These are phyloP conservation scores for Scolopax mira DNA, from an alignment of 2,113 vertebrate species.

Conservation along the genomic window DNA sequence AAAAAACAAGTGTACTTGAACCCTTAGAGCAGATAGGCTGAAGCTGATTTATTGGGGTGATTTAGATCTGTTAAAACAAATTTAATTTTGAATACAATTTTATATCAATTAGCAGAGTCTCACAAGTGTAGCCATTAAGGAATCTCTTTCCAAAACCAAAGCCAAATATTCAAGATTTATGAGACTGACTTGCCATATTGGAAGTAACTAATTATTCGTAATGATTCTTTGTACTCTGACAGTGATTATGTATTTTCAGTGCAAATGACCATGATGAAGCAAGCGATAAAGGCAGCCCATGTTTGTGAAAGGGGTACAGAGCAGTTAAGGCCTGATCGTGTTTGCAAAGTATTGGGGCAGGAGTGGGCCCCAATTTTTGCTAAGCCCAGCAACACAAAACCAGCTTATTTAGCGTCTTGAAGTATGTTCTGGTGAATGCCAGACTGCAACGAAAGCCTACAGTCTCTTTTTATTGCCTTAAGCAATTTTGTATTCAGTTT, in stretches of 20 bases:
- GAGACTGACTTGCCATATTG: slow-evolving; percentile 31
- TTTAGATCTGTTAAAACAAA: slow-evolving; percentile 48
- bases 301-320: not conserved
- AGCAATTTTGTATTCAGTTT: slow-evolving; percentile 31
- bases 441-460: not conserved
- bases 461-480: not conserved
- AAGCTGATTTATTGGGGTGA: slow-evolving; percentile 54
- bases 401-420: slow-evolving; percentile 10
- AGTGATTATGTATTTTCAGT: slow-evolving; percentile 57
- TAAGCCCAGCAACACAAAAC: not conserved
- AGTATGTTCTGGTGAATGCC: not conserved
- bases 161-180: slow-evolving; percentile 53
- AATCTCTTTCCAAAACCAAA: slow-evolving; percentile 51
- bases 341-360: not conserved
- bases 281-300: not conserved
- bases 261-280: slow-evolving; percentile 42
- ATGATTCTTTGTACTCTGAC: slow-evolving; percentile 45
- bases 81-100: slow-evolving; percentile 66
- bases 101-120: slow-evolving; percentile 51
- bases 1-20: not conserved
- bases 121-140: slow-evolving; percentile 44
- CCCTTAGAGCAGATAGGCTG: not conserved
- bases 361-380: no score
- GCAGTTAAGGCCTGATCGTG: not conserved
- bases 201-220: slow-evolving; percentile 47